Conservation (phyloP, 2,113 vertebrate species). For the Oncorhynchus masou region DNA sequence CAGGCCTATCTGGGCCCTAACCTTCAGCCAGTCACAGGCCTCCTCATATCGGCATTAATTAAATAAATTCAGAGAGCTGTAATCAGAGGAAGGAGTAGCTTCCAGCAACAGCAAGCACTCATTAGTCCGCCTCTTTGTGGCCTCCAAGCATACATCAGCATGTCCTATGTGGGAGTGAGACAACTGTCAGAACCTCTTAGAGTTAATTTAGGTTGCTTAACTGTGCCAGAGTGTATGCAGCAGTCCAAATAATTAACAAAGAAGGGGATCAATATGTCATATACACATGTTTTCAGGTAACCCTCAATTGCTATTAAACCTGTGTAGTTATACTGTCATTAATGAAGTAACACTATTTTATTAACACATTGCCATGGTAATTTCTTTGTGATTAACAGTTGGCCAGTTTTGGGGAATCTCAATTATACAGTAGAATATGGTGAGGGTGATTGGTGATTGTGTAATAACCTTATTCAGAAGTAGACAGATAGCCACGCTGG, state of each 20-base stretch:
- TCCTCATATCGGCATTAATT: conserved; percentile 43
- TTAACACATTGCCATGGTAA: no score
- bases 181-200: conserved; percentile 22
- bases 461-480: neutral
- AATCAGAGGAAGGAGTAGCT: conserved; percentile 37
- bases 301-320: no score
- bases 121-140: conserved; percentile 33
- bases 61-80: conserved; percentile 41
- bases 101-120: conserved; percentile 38
- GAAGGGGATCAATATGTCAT: no score
- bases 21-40: conserved; percentile 13
- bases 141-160: conserved; percentile 33
- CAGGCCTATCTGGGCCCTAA: neutral
- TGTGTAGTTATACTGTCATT: no score
- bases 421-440: neutral
- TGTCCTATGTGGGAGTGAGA: conserved; percentile 34
- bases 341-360: neutral
- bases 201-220: neutral
- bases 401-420: neutral
- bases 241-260: neutral
- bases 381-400: no score
- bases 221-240: neutral
- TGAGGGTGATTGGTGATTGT: neutral
- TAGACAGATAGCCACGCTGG: neutral
- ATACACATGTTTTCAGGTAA: no score